phyloP scores from a whole-genome alignment of 92 coral and sea anemone genomes.

The Chrysogorgia sp. region DNA sequence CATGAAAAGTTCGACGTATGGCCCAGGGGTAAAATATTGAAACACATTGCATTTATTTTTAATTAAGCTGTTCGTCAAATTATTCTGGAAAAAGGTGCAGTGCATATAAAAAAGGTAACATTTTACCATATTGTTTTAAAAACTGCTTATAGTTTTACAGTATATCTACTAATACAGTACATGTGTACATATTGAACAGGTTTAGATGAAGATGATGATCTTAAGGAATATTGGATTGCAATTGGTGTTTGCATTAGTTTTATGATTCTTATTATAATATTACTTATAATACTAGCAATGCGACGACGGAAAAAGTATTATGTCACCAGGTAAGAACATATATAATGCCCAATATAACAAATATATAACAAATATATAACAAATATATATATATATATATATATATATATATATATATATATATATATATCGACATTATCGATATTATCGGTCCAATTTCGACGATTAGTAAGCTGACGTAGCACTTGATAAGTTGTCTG shows the following conservation, averaged over 20 bases:
- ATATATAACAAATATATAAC: no score
- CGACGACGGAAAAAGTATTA: conserved; percentile 37
- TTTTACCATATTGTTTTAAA: not conserved
- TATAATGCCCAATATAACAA: not conserved
- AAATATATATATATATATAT: no score
- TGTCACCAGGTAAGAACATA: conserved; percentile 18
- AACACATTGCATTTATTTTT: not conserved
- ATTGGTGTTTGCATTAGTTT: conserved; percentile 39
- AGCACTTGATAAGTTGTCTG: no score
- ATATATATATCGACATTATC: no score
- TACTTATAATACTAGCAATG: conserved; percentile 31
- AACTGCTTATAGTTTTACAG: no score
- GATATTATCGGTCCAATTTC: no score
- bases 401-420: no score
- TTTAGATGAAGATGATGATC: conserved; percentile 29
- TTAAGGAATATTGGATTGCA: conserved; percentile 41
- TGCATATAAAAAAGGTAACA: conserved; percentile 1
- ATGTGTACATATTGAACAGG: no score
- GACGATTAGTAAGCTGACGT: no score
- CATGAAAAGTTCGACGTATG: no score
- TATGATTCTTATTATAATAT: conserved; percentile 21
- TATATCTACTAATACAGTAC: not conserved
- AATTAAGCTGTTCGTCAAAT: conserved; percentile 11
- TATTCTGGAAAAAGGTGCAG: conserved; percentile 33
- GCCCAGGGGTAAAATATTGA: not conserved